Conservation (phyloP, 2,797 vertebrate genomes). For the Leptoclinus maculatus region DNA sequence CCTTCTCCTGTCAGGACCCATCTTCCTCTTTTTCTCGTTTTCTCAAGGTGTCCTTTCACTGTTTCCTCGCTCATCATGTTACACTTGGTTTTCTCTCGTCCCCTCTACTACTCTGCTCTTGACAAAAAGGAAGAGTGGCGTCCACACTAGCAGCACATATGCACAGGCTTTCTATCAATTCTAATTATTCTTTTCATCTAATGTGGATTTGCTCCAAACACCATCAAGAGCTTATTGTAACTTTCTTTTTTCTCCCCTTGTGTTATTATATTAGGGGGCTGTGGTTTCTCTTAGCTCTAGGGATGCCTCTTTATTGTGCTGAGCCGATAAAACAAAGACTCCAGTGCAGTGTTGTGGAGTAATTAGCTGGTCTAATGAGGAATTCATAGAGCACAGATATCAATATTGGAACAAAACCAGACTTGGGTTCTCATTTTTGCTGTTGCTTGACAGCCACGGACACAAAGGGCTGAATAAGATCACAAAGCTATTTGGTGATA, state of each 20-base stretch:
- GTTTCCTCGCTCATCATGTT: slow-evolving; percentile 59
- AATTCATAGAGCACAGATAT: slow-evolving; percentile 49
- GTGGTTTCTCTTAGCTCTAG: slow-evolving; percentile 46
- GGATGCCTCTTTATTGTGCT: slow-evolving; percentile 52
- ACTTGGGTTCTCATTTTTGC: slow-evolving; percentile 33
- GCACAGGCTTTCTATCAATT: slow-evolving; percentile 25
- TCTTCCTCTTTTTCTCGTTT: slow-evolving; percentile 60
- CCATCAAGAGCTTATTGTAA: slow-evolving; percentile 31
- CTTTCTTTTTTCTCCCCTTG: slow-evolving; percentile 9
- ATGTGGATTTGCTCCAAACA: slow-evolving; percentile 37
- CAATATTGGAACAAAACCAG: slow-evolving; percentile 40
- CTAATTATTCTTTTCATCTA: slow-evolving; percentile 51
- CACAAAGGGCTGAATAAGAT: slow-evolving; percentile 43
- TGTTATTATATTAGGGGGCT: slow-evolving; percentile 34
- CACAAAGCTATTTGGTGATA: slow-evolving; percentile 17
- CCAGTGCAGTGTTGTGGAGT: slow-evolving; percentile 31
- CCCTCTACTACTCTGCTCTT: slow-evolving; percentile 6
- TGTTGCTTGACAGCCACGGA: slow-evolving; percentile 22
- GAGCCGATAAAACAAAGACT: slow-evolving; percentile 56
- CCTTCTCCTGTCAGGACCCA: slow-evolving; percentile 75
- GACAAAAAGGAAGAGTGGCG: not conserved
- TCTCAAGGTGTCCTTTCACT: slow-evolving; percentile 74
- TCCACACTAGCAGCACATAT: not conserved
- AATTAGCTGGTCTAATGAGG: slow-evolving; percentile 68
- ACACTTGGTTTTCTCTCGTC: slow-evolving; percentile 55